phyloP scores from a whole-genome alignment of 2,888 invertebrate genomes.

The Isoperla grammatica region DNA sequence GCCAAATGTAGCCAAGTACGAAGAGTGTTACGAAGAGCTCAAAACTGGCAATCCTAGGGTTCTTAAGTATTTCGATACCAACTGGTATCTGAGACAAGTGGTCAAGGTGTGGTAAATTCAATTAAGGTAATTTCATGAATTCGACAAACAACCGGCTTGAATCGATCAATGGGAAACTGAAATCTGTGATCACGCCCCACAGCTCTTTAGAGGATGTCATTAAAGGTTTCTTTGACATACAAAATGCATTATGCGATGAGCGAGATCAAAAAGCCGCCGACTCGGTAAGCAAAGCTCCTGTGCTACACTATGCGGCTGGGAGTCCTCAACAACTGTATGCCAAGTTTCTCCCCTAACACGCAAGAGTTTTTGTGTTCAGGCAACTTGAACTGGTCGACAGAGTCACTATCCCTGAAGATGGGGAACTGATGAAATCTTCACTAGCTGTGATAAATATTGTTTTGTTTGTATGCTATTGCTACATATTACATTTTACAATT shows the following conservation, averaged over 20 bases:
- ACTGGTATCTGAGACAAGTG: conserved; percentile 31
- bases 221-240: conserved; percentile 22
- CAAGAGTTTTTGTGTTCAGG: too few species aligned
- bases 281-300: conserved; percentile 11
- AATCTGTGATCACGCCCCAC: conserved; percentile 24
- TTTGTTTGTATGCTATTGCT: too few species aligned
- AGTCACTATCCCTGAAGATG: background rate
- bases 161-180: conserved; percentile 25
- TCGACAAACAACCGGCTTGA: conserved; percentile 29
- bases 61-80: conserved; percentile 27
- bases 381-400: background rate
- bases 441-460: too few species aligned
- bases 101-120: conserved; percentile 20
- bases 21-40: background rate
- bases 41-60: background rate
- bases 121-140: conserved; percentile 26
- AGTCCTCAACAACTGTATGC: background rate
- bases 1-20: background rate
- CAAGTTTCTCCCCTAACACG: too few species aligned
- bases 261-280: conserved; percentile 23
- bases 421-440: too few species aligned
- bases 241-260: conserved; percentile 7
- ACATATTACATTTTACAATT: too few species aligned
- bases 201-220: conserved; percentile 23
- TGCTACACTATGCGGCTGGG: background rate